A percentile compares a stretch with the other conserved stretches of the same genome.
Evolutionary conservation across 2,888 invertebrate species (phyloP).

Genomic region (Mythimna lalbum): DNA sequence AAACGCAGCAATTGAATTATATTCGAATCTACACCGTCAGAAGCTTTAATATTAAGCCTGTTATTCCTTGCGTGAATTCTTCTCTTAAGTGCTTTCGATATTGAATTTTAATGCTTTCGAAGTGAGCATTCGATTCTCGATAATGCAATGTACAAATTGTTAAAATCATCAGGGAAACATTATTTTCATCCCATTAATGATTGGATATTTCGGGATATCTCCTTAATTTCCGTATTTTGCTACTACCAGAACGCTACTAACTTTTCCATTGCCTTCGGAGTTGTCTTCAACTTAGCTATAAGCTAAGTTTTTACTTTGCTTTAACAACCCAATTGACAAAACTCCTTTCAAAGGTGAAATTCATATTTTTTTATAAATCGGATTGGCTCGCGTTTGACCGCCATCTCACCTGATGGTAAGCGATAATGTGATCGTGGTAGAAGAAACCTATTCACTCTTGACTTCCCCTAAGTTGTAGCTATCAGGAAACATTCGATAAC

Average conservation of each 20-base stretch:
- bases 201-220: neutral
- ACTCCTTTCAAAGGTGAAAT: neutral
- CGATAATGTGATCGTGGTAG: too few species aligned
- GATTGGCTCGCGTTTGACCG: too few species aligned
- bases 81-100: constrained; percentile 67
- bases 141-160: constrained; percentile 35
- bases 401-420: too few species aligned
- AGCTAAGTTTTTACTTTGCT: too few species aligned
- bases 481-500: neutral
- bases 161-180: constrained; percentile 8
- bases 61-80: constrained; percentile 69
- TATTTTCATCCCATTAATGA: neutral
- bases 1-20: constrained; percentile 82
- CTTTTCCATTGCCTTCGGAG: too few species aligned
- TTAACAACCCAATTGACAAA: neutral
- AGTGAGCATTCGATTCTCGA: constrained; percentile 51
- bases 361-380: too few species aligned
- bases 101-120: constrained; percentile 65
- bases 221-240: too few species aligned
- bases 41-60: constrained; percentile 71
- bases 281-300: too few species aligned
- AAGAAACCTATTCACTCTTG: too few species aligned
- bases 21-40: constrained; percentile 77
- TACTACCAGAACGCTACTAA: neutral
- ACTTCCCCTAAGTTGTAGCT: too few species aligned